These are phyloP conservation scores for Pseudomyrmex sp. DNA, from an alignment of 1,140 invertebrate species.

Conservation along the genomic window DNA sequence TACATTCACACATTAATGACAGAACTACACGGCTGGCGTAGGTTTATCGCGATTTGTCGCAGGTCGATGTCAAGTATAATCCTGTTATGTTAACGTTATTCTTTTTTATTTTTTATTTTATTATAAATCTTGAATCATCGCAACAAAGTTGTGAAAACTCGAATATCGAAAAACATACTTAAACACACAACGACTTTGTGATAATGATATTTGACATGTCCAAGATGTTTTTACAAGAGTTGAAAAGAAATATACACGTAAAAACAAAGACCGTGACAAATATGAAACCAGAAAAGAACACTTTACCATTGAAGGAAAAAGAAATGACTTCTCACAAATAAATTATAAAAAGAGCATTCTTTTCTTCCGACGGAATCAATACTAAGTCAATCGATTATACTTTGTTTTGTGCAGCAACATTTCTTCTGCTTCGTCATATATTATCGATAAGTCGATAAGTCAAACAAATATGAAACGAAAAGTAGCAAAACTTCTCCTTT, in stretches of 20 bases:
- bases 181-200: too few relatives aligned
- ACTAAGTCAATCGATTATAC: constrained; percentile 44
- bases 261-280: too few relatives aligned
- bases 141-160: too few relatives aligned
- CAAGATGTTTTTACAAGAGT: too few relatives aligned
- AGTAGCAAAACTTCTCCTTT: background rate
- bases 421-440: background rate
- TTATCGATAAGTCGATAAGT: constrained; percentile 13
- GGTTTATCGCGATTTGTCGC: background rate
- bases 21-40: constrained; percentile 26
- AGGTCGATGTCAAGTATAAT: too few relatives aligned
- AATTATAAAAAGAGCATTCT: constrained; percentile 60
- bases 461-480: constrained; percentile 10
- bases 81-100: too few relatives aligned
- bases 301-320: constrained; percentile 35
- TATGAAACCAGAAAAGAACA: too few relatives aligned
- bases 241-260: too few relatives aligned
- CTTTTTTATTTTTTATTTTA: too few relatives aligned
- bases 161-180: too few relatives aligned
- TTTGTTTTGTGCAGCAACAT: background rate
- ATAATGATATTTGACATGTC: too few relatives aligned
- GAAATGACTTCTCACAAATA: constrained; percentile 70
- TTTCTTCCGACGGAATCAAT: constrained; percentile 72
- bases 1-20: constrained; percentile 82
- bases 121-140: too few relatives aligned